Evolutionary conservation across 2,797 vertebrate genomes (phyloP), one percentile per base, ranked within the genome.

Genomic region (Australoheros facetus): DNA sequence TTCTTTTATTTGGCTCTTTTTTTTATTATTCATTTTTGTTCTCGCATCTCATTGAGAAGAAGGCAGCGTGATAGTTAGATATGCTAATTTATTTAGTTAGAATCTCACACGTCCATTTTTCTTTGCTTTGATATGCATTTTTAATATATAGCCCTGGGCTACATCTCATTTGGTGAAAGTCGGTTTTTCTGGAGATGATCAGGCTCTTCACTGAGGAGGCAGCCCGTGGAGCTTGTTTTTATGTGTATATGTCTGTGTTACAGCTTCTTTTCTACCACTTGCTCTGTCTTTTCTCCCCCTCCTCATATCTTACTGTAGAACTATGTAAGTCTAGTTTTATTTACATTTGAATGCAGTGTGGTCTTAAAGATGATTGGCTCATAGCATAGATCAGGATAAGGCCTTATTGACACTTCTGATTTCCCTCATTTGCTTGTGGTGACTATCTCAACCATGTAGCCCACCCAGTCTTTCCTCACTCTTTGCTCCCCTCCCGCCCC

Each of bases 91-190:
- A 96, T 95, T 95, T 96, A 96, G 95, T 97, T 96, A 95, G 95
- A 96, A 94, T 96, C 93, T 96, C 94, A 95, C 95, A 95, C 94
- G 95, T 97, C 96, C 96, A 95, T 96, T 97, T 97, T 97, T 96
- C 95, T 97, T 97, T 97, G 96, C 97, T 98, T 98, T 98, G 97
- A 98, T 97, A 97, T 98, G 97, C 97, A 98, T 98, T 98, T 98
- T 98, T 98, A 97, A 98, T 98, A 96, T 93, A 92, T 94, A 94
- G 97, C 97, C 96, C 89, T 73, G 85, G 97, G 98, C 97, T 96
- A 96, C 95, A 96, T 96, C 97, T 98, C 97, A 97, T 97, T 97
- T 97, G 97, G 96, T 95, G 96, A 96, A 95, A 95, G 93, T 96
- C 96, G 93, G 90, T 95, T 96, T 95, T 96, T 95, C 95, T 94